phyloP scores from a whole-genome alignment of 1,140 invertebrate genomes.

The Drosophila asahinai region DNA sequence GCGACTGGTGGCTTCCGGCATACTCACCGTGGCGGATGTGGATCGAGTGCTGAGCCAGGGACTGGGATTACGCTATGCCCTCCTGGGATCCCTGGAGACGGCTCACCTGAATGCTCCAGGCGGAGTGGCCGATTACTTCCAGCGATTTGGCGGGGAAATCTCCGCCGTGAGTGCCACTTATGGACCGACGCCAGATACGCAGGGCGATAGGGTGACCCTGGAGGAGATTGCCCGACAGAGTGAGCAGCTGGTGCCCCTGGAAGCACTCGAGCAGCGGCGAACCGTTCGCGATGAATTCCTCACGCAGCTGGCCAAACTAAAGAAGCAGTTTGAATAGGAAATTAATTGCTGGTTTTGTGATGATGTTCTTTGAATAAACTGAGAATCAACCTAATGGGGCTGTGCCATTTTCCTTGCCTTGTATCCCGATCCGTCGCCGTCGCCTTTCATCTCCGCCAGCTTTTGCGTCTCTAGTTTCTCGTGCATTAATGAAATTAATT shows the following conservation, averaged over 20 bases:
- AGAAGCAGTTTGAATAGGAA: slow-evolving; percentile 87
- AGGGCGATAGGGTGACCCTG: slow-evolving; percentile 87
- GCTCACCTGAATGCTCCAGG: slow-evolving; percentile 98
- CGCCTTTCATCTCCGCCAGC: slow-evolving; percentile 10
- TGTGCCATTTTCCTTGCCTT: slow-evolving; percentile 3
- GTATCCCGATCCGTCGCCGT: not conserved
- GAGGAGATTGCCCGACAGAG: slow-evolving; percentile 89
- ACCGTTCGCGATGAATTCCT: slow-evolving; percentile 94
- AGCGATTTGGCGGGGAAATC: slow-evolving; percentile 91
- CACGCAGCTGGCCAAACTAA: slow-evolving; percentile 92
- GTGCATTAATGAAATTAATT: slow-evolving; percentile 83
- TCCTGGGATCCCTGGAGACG: slow-evolving; percentile 96
- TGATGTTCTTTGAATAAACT: slow-evolving; percentile 62
- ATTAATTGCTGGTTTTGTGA: slow-evolving; percentile 59
- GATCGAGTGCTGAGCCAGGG: slow-evolving; percentile 97
- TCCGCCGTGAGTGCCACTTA: slow-evolving; percentile 91
- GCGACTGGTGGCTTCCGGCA: slow-evolving; percentile 92
- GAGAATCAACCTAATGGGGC: slow-evolving; percentile 44
- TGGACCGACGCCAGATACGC: slow-evolving; percentile 90
- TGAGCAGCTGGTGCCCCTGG: slow-evolving; percentile 89
- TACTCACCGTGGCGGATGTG: slow-evolving; percentile 95
- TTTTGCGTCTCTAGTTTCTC: slow-evolving; percentile 54
- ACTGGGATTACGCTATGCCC: slow-evolving; percentile 96
- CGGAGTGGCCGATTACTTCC: slow-evolving; percentile 88
- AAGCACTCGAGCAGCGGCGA: slow-evolving; percentile 89